These are phyloP conservation scores for Apodemus speciosus DNA, from an alignment of 2,113 vertebrate genomes.

Conservation along the genomic window DNA sequence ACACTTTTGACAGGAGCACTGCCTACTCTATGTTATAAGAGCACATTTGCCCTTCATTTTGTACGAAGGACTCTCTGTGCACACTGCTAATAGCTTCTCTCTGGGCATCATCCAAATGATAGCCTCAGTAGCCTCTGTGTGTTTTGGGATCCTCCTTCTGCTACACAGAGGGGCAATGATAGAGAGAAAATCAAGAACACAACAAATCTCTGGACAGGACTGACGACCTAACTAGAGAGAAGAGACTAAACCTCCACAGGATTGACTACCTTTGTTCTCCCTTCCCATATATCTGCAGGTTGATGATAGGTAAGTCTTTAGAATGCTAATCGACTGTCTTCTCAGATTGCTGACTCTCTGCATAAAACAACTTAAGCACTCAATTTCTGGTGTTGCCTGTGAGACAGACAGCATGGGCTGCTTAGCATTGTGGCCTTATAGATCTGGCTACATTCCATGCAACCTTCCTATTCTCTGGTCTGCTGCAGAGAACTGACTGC, in stretches of 20 bases:
- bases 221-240: not conserved
- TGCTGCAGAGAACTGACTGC: not conserved
- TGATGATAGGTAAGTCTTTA: not conserved
- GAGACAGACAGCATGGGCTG: not conserved
- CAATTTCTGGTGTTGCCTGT: not conserved
- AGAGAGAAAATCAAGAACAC: not conserved
- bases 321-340: not conserved
- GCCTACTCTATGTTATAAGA: not conserved
- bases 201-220: not conserved
- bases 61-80: not conserved
- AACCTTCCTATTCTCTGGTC: not conserved
- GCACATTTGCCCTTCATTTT: not conserved
- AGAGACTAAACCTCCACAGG: not conserved
- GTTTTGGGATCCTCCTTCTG: not conserved
- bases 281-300: not conserved
- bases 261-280: not conserved
- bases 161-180: not conserved
- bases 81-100: not conserved
- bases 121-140: not conserved
- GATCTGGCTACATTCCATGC: not conserved
- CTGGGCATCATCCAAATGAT: not conserved
- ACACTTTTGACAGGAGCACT: not conserved
- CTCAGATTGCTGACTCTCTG: not conserved
- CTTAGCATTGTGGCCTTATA: not conserved
- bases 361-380: not conserved